Conservation (phyloP, 2,113 vertebrate species). For the Petroica traversi region DNA sequence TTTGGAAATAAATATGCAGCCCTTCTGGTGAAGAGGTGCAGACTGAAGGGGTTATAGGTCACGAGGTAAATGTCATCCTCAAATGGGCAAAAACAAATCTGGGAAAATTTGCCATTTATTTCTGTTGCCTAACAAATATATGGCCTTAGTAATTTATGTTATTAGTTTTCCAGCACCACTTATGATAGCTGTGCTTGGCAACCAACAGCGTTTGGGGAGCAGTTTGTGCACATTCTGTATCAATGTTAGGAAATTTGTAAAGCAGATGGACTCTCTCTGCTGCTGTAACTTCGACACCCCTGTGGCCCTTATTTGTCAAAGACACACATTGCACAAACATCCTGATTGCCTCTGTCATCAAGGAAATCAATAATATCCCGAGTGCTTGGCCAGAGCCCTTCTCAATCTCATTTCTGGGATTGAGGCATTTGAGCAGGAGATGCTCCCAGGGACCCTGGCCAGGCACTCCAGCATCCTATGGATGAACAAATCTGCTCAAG, state of each 20-base stretch:
- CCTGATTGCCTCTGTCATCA: neutral
- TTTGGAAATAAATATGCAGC: neutral
- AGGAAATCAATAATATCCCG: neutral
- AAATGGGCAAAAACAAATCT: neutral
- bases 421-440: neutral
- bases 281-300: constrained; percentile 39
- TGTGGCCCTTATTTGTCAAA: constrained; percentile 30
- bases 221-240: constrained; percentile 51
- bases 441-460: neutral
- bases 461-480: neutral
- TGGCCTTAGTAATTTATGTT: neutral
- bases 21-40: neutral
- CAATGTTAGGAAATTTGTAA: constrained; percentile 60
- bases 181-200: constrained; percentile 36
- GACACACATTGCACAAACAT: neutral
- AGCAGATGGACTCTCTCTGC: constrained; percentile 65
- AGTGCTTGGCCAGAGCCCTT: neutral
- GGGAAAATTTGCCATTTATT: constrained; percentile 27
- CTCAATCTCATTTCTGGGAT: neutral
- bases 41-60: neutral
- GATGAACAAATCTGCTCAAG: neutral
- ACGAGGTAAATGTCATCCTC: neutral
- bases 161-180: constrained; percentile 17
- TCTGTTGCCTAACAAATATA: constrained; percentile 18
- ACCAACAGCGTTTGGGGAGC: constrained; percentile 32